These are phyloP conservation scores for Galendromus occidentalis DNA, from an alignment of 1,140 invertebrate species.

Conservation along the genomic window DNA sequence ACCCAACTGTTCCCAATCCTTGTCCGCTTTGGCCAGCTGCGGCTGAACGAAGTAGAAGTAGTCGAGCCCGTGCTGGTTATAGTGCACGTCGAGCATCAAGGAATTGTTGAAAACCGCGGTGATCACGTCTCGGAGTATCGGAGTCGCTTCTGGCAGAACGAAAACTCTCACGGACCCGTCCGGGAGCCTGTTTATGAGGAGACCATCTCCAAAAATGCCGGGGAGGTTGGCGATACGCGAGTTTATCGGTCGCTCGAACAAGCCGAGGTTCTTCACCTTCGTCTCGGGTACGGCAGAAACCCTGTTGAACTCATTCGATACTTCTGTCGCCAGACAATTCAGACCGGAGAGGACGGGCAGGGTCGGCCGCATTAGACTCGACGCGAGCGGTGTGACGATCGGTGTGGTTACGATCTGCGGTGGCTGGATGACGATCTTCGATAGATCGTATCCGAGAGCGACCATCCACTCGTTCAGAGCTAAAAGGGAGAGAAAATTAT, in stretches of 20 bases:
- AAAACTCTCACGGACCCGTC: constrained; percentile 23
- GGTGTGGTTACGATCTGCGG: constrained; percentile 13
- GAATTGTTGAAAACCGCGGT: constrained; percentile 82
- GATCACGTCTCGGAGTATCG: constrained; percentile 68
- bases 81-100: constrained; percentile 62
- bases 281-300: constrained; percentile 19
- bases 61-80: constrained; percentile 72
- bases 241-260: constrained; percentile 35
- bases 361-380: not conserved
- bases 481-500: constrained; percentile 11
- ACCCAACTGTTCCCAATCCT: constrained; percentile 68
- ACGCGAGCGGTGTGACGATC: not conserved
- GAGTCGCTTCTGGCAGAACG: constrained; percentile 45
- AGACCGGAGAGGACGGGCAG: constrained; percentile 19
- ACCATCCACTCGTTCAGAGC: constrained; percentile 19
- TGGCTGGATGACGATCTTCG: constrained; percentile 15
- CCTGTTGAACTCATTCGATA: constrained; percentile 16
- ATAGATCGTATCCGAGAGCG: constrained; percentile 18
- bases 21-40: constrained; percentile 59
- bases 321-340: constrained; percentile 15
- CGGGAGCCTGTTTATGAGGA: constrained; percentile 55
- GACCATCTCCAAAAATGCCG: constrained; percentile 66
- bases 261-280: constrained; percentile 16
- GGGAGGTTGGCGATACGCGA: constrained; percentile 32
- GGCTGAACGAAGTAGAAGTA: constrained; percentile 89